These are phyloP conservation scores for Tragelaphus strepsiceros DNA, from an alignment of 2,113 vertebrate genomes.

Conservation along the genomic window DNA sequence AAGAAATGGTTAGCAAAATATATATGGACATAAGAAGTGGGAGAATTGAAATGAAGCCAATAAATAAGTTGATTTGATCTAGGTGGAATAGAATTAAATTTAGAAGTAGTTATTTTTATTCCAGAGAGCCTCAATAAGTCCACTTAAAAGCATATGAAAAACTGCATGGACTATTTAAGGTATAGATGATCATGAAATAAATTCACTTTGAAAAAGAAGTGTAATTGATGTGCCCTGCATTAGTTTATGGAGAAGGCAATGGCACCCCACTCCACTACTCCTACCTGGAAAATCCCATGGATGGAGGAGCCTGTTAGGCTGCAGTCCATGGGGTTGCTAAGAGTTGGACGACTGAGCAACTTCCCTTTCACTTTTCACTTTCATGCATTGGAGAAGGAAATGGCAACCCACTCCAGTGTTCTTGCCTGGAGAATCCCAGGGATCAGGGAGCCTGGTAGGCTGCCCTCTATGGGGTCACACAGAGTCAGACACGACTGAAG, in stretches of 20 bases:
- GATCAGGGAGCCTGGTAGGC: too few relatives aligned
- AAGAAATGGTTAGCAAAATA: background rate
- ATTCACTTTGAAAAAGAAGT: background rate
- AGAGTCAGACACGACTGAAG: too few relatives aligned
- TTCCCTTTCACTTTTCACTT: too few relatives aligned
- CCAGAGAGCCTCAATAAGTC: background rate
- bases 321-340: too few relatives aligned
- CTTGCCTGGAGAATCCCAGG: too few relatives aligned
- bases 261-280: too few relatives aligned
- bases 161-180: background rate
- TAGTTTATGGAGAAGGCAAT: background rate
- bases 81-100: background rate
- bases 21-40: background rate
- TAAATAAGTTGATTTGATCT: background rate
- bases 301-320: fast-evolving
- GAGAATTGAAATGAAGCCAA: background rate
- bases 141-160: background rate
- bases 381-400: too few relatives aligned
- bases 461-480: too few relatives aligned
- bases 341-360: too few relatives aligned
- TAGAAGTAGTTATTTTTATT: background rate
- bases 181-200: background rate
- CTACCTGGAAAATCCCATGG: too few relatives aligned
- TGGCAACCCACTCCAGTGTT: too few relatives aligned
- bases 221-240: background rate